phyloP scores from a whole-genome alignment of 2,797 vertebrate genomes.

The Liparis tanakae region DNA sequence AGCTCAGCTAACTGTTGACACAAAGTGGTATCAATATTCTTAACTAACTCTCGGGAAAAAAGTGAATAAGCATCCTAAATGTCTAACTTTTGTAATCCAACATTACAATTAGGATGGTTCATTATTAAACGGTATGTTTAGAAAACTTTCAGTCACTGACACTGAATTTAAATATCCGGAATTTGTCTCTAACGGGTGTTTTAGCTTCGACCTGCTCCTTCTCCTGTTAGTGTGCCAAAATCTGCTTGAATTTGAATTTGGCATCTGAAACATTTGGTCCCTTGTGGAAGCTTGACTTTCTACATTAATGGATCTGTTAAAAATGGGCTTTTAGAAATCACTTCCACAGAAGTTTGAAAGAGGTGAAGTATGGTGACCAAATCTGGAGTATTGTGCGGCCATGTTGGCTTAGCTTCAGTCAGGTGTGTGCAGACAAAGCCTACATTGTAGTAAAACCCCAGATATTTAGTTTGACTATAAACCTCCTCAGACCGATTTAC shows the following conservation, averaged over 20 bases:
- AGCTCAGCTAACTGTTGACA: background rate
- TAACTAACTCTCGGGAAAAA: background rate
- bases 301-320: constrained; percentile 38
- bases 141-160: background rate
- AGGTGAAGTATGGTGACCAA: constrained; percentile 18
- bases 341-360: constrained; percentile 41
- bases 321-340: constrained; percentile 28
- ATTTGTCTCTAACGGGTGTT: constrained; percentile 38
- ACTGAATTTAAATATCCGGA: constrained; percentile 26
- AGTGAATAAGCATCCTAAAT: background rate
- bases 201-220: constrained; percentile 26
- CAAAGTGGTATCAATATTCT: background rate
- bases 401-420: constrained; percentile 48
- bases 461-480: constrained; percentile 58
- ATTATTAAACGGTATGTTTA: constrained; percentile 1
- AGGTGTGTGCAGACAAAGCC: constrained; percentile 69
- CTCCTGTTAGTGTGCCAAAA: constrained; percentile 20
- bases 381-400: constrained; percentile 45
- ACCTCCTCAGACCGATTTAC: constrained; percentile 61
- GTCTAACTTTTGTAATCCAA: background rate
- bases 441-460: constrained; percentile 58
- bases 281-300: constrained; percentile 28
- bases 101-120: background rate
- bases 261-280: constrained; percentile 31
- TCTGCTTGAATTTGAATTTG: constrained; percentile 11